Evolutionary conservation across 2,888 invertebrate genomes (phyloP).

Genomic region (Mycalesis mineus): DNA sequence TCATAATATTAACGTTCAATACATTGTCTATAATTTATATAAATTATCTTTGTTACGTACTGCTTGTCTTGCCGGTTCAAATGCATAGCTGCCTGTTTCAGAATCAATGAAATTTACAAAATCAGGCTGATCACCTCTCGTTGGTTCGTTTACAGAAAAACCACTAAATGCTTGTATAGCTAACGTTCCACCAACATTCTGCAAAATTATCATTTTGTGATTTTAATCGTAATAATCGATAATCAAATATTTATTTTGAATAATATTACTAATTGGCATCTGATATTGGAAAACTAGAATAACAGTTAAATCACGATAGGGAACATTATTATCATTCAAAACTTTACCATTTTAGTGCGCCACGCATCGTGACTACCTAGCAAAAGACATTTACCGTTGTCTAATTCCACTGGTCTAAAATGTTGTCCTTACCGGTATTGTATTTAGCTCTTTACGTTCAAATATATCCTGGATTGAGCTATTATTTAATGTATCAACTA

Average conservation of each 20-base stretch:
- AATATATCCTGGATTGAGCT: slow-evolving; percentile 52
- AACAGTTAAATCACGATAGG: too few species aligned
- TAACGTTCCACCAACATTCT: slow-evolving; percentile 46
- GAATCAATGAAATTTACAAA: slow-evolving; percentile 55
- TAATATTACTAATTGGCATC: too few species aligned
- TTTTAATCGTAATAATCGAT: too few species aligned
- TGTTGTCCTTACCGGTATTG: slow-evolving; percentile 37
- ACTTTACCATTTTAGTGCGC: too few species aligned
- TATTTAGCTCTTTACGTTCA: slow-evolving; percentile 50
- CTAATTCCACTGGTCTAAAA: too few species aligned
- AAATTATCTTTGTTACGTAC: slow-evolving; percentile 46
- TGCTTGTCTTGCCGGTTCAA: slow-evolving; percentile 47
- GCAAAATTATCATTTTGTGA: slow-evolving; percentile 5
- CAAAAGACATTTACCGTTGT: too few species aligned
- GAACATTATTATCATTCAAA: too few species aligned
- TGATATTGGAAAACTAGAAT: too few species aligned
- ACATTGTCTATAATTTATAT: too few species aligned
- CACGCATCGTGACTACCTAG: too few species aligned
- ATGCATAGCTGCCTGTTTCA: slow-evolving; percentile 54
- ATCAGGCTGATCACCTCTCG: slow-evolving; percentile 53
- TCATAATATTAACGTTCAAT: too few species aligned
- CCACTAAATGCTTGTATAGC: slow-evolving; percentile 62
- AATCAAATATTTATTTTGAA: too few species aligned
- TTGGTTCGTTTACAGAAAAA: slow-evolving; percentile 51
- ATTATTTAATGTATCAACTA: slow-evolving; percentile 23